These are phyloP conservation scores for Agrotis exclamationis DNA, from an alignment of 2,888 invertebrate genomes.

Conservation along the genomic window DNA sequence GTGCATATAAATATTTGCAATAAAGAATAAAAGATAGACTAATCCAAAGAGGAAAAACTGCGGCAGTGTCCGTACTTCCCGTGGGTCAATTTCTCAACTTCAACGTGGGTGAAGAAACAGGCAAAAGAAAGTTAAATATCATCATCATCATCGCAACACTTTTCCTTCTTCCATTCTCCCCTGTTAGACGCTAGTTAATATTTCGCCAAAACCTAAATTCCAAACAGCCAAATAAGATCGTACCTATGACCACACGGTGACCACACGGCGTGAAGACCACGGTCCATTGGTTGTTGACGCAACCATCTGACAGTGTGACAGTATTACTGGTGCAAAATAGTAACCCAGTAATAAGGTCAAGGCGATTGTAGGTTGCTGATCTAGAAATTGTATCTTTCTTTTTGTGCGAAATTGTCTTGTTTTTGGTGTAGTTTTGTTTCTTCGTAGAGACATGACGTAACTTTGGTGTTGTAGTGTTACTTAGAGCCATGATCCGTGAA, in stretches of 20 bases:
- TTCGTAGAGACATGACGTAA: constrained; percentile 3
- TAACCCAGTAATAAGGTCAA: constrained; percentile 53
- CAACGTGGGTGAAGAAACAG: no score
- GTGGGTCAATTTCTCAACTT: no score
- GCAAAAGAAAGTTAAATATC: no score
- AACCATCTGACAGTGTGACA: constrained; percentile 37
- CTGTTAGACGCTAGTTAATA: no score
- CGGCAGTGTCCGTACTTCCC: no score
- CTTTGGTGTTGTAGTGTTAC: neutral
- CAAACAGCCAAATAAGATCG: constrained; percentile 20
- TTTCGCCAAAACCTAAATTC: neutral
- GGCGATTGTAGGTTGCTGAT: constrained; percentile 39
- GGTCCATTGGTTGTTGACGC: constrained; percentile 59
- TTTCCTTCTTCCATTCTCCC: no score
- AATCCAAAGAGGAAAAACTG: no score
- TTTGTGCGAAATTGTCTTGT: neutral
- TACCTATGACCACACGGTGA: constrained; percentile 28
- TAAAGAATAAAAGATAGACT: no score
- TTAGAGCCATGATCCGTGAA: neutral
- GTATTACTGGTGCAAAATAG: constrained; percentile 37
- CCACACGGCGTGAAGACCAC: constrained; percentile 48
- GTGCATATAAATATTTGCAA: no score
- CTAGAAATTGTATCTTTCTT: constrained; percentile 43
- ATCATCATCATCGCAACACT: no score
- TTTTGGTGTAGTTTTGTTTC: constrained; percentile 12